Evolutionary conservation across 2,888 invertebrate genomes (phyloP).

Genomic region (Drosophila greeni): DNA sequence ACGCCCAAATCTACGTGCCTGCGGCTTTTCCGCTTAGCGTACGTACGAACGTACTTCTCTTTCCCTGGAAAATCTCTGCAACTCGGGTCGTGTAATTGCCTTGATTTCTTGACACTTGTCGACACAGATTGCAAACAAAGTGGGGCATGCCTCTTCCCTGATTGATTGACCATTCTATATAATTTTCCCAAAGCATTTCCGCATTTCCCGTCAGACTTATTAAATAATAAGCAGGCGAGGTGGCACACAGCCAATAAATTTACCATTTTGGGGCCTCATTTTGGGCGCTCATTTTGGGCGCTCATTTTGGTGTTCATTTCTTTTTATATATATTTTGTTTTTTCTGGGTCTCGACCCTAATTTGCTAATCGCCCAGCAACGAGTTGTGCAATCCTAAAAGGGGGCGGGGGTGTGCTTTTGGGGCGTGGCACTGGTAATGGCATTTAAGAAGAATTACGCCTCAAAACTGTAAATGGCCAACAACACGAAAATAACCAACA

Average conservation of each 20-base stretch:
- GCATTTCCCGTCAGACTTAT: slow-evolving; percentile 16
- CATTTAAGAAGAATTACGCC: slow-evolving; percentile 69
- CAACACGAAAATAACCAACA: neutral
- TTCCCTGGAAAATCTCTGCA: slow-evolving; percentile 4
- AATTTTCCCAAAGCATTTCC: neutral
- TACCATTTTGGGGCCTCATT: slow-evolving; percentile 43
- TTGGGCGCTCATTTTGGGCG: too few relatives aligned
- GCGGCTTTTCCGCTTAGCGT: slow-evolving; percentile 55
- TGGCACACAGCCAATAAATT: slow-evolving; percentile 24
- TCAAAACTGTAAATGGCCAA: slow-evolving; percentile 71
- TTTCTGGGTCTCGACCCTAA: slow-evolving; percentile 30
- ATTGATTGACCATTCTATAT: slow-evolving; percentile 32
- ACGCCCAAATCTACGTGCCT: slow-evolving; percentile 70
- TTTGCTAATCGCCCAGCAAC: slow-evolving; percentile 61
- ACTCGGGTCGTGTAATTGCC: slow-evolving; percentile 47
- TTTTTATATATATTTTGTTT: neutral
- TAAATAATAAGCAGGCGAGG: slow-evolving; percentile 31
- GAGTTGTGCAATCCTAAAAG: slow-evolving; percentile 66
- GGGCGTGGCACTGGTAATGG: slow-evolving; percentile 60
- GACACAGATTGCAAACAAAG: slow-evolving; percentile 42
- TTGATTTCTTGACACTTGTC: slow-evolving; percentile 53
- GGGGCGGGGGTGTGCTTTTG: slow-evolving; percentile 10
- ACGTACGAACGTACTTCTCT: slow-evolving; percentile 2
- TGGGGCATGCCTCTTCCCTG: slow-evolving; percentile 6
- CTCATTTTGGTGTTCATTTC: neutral